Evolutionary conservation across 2,888 invertebrate species (phyloP), one percentile per base, ranked within the genome.

Genomic region (Anoplius nigerrimus): DNA sequence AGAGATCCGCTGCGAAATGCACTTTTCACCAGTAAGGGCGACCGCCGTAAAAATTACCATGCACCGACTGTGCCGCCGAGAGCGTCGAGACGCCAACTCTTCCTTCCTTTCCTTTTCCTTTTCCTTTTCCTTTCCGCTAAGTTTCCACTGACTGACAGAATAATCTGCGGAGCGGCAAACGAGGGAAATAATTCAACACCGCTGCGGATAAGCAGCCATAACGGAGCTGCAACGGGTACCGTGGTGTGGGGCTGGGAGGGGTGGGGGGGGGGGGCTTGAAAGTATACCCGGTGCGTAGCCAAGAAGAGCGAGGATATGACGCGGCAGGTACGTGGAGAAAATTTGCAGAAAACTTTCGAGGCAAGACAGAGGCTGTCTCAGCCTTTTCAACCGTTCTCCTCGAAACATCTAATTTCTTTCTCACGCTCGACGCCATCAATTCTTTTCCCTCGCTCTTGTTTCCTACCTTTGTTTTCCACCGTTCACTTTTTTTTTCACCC

Each of bases 61-160:
- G 48, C 48, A 18, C 34, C 34, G 34, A 34, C 34, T 34, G 34
- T 11, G 34, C 11, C 34, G 34, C 11, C 34, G 42, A 59, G 52
- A 59, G 45, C 16, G 16, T 18, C 62, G 48, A 18, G 62, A 21
- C 56, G 34, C 58, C n/a, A 18, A 16, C 48, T 2, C n/a, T 48
- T 16, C 48, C 48, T 48, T 16, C 42, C 42, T 42, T 42, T 13
- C 13, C 42, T 42, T 55, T 43, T 51, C 24, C 62, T 67, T 63
- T 52, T 53, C 20, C 56, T 52, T 61, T 58, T 58, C 56, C 48
- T 45, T 69, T 63, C 45, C 61, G 42, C 54, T 79, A 79, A 81
- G 82, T 83, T 78, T 68, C 76, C 63, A 51, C 62, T 79, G 81
- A 82, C 78, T 81, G 84, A 84, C 83, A 79, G 80, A 78, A 80